A percentile compares a stretch with the other conserved stretches of the same genome.
phyloP scores from a whole-genome alignment of 1,140 invertebrate genomes.

The Drosophila sulfurigaster region DNA sequence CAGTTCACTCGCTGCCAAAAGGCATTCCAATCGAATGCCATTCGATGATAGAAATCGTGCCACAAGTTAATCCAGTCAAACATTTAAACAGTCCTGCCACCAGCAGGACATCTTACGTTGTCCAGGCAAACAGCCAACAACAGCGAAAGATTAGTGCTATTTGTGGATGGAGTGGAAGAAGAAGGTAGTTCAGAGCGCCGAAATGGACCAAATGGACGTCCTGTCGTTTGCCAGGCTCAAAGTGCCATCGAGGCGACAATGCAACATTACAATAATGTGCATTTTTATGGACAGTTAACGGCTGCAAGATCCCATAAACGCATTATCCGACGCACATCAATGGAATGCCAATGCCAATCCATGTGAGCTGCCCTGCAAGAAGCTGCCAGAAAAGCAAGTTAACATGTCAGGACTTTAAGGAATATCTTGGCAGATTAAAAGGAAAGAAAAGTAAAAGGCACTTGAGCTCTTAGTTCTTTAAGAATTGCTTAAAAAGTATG shows the following conservation, averaged over 20 bases:
- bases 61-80: slow-evolving; percentile 75
- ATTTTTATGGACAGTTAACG: slow-evolving; percentile 81
- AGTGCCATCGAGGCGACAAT: slow-evolving; percentile 67
- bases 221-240: slow-evolving; percentile 68
- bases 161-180: background rate
- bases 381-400: slow-evolving; percentile 13
- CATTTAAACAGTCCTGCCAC: slow-evolving; percentile 49
- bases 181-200: slow-evolving; percentile 10
- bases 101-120: slow-evolving; percentile 42
- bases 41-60: slow-evolving; percentile 80
- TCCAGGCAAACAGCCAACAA: slow-evolving; percentile 20
- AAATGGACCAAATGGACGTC: slow-evolving; percentile 38
- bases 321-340: slow-evolving; percentile 69
- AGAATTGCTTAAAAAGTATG: no score
- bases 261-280: slow-evolving; percentile 83
- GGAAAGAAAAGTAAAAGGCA: background rate
- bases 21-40: slow-evolving; percentile 80
- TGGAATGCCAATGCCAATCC: slow-evolving; percentile 50
- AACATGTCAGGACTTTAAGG: slow-evolving; percentile 14
- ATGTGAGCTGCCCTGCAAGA: background rate
- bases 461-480: background rate
- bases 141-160: slow-evolving; percentile 35
- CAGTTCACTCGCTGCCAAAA: slow-evolving; percentile 44
- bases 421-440: background rate
- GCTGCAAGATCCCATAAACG: slow-evolving; percentile 79